A percentile compares a stretch with the other conserved stretches of the same genome.
Evolutionary conservation across 2,113 vertebrate species (phyloP).

Genomic region (Pteronura brasiliensis): DNA sequence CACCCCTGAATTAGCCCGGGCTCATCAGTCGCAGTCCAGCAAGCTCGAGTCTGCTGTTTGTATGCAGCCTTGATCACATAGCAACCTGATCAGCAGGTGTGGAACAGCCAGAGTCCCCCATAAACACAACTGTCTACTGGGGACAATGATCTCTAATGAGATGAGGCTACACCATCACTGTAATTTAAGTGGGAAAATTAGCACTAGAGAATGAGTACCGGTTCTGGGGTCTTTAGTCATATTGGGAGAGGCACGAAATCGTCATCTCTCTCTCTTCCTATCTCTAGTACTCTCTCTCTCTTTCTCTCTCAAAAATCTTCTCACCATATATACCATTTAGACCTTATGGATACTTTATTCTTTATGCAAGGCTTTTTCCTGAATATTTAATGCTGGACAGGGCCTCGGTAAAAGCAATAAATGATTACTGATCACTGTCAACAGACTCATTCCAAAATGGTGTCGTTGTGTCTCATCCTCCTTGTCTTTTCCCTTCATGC

Average conservation of each 20-base stretch:
- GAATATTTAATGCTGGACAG: conserved; percentile 79
- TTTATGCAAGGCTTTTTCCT: conserved; percentile 72
- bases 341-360: conserved; percentile 69
- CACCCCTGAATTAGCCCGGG: conserved; percentile 98
- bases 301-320: neutral
- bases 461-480: conserved; percentile 70
- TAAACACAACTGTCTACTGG: conserved; percentile 93
- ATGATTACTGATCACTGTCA: conserved; percentile 50
- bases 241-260: conserved; percentile 40
- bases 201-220: conserved; percentile 81
- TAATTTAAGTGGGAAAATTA: conserved; percentile 94
- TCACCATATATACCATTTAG: conserved; percentile 61
- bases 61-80: conserved; percentile 92
- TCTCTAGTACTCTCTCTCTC: accelerated
- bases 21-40: conserved; percentile 99
- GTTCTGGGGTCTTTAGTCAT: conserved; percentile 83
- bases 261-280: neutral
- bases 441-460: conserved; percentile 54
- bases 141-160: conserved; percentile 91
- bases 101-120: conserved; percentile 94
- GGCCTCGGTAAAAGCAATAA: conserved; percentile 74
- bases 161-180: conserved; percentile 89
- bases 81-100: conserved; percentile 97
- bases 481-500: conserved; percentile 42
- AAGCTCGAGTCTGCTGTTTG: conserved; percentile 94